phyloP scores from a whole-genome alignment of 1,140 invertebrate genomes.

The Nymphalis io region DNA sequence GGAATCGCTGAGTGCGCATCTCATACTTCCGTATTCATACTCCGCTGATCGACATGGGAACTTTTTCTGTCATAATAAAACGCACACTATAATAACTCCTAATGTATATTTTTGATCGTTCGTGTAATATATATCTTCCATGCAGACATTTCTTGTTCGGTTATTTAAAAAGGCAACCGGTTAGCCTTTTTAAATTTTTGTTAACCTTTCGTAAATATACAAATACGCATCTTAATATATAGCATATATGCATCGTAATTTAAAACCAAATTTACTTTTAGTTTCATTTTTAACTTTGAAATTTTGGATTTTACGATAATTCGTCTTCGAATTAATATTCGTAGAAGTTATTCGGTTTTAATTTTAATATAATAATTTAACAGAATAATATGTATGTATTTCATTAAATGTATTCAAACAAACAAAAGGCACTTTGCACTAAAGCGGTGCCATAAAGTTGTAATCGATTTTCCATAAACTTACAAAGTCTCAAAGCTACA shows the following conservation, averaged over 20 bases:
- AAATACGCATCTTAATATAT: too few species aligned
- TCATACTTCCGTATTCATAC: constrained; percentile 95
- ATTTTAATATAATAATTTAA: too few species aligned
- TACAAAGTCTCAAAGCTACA: constrained; percentile 33
- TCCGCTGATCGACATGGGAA: constrained; percentile 95
- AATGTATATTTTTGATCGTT: too few species aligned
- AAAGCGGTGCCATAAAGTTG: constrained; percentile 25
- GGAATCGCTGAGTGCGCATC: constrained; percentile 93
- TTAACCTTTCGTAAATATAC: background rate
- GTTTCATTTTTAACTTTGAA: too few species aligned
- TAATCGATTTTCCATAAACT: constrained; percentile 43
- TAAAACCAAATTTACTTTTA: too few species aligned
- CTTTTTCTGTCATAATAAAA: constrained; percentile 82
- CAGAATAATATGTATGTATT: background rate
- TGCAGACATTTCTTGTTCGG: background rate
- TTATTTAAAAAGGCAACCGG: background rate
- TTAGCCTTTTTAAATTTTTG: background rate
- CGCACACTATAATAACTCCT: background rate
- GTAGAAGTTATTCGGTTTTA: too few species aligned
- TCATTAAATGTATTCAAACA: constrained; percentile 4
- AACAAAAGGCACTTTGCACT: constrained; percentile 24
- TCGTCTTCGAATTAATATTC: too few species aligned
- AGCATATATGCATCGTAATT: too few species aligned
- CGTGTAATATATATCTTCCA: background rate
- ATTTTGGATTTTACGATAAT: too few species aligned